Evolutionary conservation across 2,888 invertebrate genomes (phyloP).

Genomic region (Papilio protenor): DNA sequence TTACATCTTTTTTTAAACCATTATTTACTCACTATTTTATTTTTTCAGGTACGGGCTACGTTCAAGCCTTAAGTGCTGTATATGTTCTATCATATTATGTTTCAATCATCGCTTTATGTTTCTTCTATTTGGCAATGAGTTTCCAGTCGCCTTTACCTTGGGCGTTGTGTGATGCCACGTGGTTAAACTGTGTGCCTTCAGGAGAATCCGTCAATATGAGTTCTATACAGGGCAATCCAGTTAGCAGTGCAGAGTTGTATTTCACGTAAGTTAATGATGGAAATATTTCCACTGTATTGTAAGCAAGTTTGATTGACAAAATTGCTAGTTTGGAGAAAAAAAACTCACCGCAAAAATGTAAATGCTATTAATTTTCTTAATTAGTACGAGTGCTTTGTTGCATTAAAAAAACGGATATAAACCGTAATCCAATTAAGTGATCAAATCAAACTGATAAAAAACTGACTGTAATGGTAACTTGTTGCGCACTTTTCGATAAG

Average conservation of each 20-base stretch:
- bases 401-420: not conserved
- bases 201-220: conserved; percentile 58
- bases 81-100: conserved; percentile 91
- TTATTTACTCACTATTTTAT: conserved; percentile 13
- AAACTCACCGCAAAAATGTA: not conserved
- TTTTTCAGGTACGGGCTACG: conserved; percentile 87
- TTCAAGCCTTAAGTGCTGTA: conserved; percentile 85
- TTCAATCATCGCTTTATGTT: conserved; percentile 88
- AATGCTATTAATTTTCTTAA: not conserved
- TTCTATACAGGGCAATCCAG: conserved; percentile 53
- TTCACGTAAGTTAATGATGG: conserved; percentile 74
- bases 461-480: not conserved
- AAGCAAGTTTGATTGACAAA: not conserved
- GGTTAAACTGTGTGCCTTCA: conserved; percentile 80
- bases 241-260: conserved; percentile 85
- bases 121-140: conserved; percentile 89
- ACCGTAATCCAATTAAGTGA: not conserved
- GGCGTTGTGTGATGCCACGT: conserved; percentile 86
- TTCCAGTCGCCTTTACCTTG: conserved; percentile 89
- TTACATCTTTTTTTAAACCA: conserved; percentile 17
- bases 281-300: not conserved
- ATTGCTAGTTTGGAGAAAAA: not conserved
- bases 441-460: not conserved
- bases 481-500: conserved; percentile 5
- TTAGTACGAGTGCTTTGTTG: not conserved